A percentile compares a stretch with the other conserved stretches of the same genome.
These are phyloP conservation scores for Drosophila melanogaster DNA, from an alignment of 1,140 invertebrate genomes.

Conservation along the genomic window Release_6_plus_ISO1_MT NT_037436.4:5668501-5669000, in stretches of 20 bases:
- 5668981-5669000: conserved; percentile 99
- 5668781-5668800: conserved; percentile 98
- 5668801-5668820: conserved; percentile 97
- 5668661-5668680: conserved; percentile 69
- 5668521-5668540: conserved; percentile 62
- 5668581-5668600: conserved; percentile 46
- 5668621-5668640: conserved; percentile 9
- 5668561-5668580: conserved; percentile 37
- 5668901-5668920: background rate
- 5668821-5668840: conserved; percentile 99
- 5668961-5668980: conserved; percentile 97
- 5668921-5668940: background rate
- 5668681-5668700: conserved; percentile 87
- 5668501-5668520: conserved; percentile 53
- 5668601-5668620: conserved; percentile 35
- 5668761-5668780: conserved; percentile 98
- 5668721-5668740: conserved; percentile 94
- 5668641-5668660: conserved; percentile 23
- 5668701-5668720: conserved; percentile 99
- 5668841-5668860: conserved; percentile 98
- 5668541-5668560: conserved; percentile 43
- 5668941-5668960: background rate
- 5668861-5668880: conserved; percentile 97
- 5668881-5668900: conserved; percentile 89
- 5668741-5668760: conserved; percentile 97